Base-by-base conservation (phyloP, 2,113 vertebrate genomes). In the Psittacula cyanocephala region DNA sequence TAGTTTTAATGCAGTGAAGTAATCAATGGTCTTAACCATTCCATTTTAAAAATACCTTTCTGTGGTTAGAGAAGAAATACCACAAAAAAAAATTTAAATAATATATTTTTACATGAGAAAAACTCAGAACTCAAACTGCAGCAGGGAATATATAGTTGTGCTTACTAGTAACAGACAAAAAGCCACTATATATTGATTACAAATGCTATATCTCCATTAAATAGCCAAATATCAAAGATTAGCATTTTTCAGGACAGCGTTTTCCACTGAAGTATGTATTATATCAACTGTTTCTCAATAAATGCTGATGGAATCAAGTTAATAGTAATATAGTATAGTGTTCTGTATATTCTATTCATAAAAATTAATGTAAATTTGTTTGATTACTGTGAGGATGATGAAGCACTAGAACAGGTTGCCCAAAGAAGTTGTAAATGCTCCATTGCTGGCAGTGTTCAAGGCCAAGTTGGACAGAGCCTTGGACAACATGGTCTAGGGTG, bases 1-100 rank as follows among this genome's bases (percentile, higher is more conserved):
- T 91, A 94, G 88, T 95, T 96, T 86, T 93, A 97, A 97, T 94
- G 75, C 81, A 90, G 64, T 47, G 76, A 69, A 86, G 81, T 65
- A 96, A 95, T 95, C 91, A 96, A 93, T 62, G 64, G 65, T 64
- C 57, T 89, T 91, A 93, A 89, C 41, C 24, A 90, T 59, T 62
- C 46, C 63, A 27, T 74, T 95, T 95, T 89, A 86, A 83, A 86
- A 92, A 86, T 81, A 50, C 17, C 63, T 88, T 83, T 89, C 24
- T 52, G 13, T 67, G 33, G 49, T 75, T 93, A 88, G 67, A 68
- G 46, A 71, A 67, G 16, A 79, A 87, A 84, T 7, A 5, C 6
- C 13, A 46, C 6, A 86, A 88, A 83, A 64, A 81, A 88, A 79
- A 57, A n/a, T n/a, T 86, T 12, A 77, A 83, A 79, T 35, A 50